Base-by-base conservation (phyloP, 2,797 vertebrate species). In the Clamator glandarius region DNA sequence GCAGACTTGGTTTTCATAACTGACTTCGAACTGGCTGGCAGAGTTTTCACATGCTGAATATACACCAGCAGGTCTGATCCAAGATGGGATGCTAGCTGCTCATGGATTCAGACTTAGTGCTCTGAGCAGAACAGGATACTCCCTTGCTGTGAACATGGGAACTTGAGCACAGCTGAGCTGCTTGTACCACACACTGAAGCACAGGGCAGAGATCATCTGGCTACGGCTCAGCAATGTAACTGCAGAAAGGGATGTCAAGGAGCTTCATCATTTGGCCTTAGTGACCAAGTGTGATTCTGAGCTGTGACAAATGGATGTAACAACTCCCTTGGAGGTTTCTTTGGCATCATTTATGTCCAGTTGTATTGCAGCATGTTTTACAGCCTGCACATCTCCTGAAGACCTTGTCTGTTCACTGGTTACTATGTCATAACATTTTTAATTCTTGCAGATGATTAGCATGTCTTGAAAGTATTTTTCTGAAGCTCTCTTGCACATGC, bases 401-500 rank as follows among this genome's bases (percentile, higher is more conserved):
- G 76, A 80, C 66, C n/a, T 90, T 75, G 19, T 70, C 72, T 72
- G n/a, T 58, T 79, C 14, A 4, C 41, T 28, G 15, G 48, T 66
- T 79, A 62, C 48, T 66, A 7, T 78, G 51, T 25, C 80, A 66
- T 72, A 81, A 66, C 5, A 8, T 74, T 78, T 79, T 92, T 84
- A 76, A 24, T 93, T 85, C 62, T 86, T 73, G 69, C 36, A 72
- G 80, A 72, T 51, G 39, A 84, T 90, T 75, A 94, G 35, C 58
- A 63, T 0, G 4, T 81, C 85, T 90, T 84, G 41, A 41, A 93
- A 92, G 25, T 44, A 39, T 64, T 89, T 84, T 85, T 80, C 51
- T 83, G 80, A 92, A 81, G 62, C 55, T 78, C 50, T 92, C 50
- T 84, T 88, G 66, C 52, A 92, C 36, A 36, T 91, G 83, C 33